phyloP scores from a whole-genome alignment of 2,888 invertebrate species.

The Adelphocoris suturalis region DNA sequence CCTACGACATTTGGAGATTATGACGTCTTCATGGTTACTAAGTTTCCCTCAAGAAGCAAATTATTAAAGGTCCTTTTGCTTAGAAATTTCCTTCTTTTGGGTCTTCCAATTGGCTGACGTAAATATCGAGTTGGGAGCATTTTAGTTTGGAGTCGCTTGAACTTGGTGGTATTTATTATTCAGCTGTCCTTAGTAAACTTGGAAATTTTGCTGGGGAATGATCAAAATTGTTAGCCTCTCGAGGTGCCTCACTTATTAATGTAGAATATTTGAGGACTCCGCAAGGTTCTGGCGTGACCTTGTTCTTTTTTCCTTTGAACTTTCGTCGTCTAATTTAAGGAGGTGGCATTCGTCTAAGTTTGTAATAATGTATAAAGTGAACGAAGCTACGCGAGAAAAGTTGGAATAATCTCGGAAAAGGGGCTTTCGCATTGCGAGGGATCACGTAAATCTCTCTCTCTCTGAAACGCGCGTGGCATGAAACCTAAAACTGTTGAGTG shows the following conservation, averaged over 20 bases:
- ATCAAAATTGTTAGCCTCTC: not conserved
- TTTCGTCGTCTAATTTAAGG: not conserved
- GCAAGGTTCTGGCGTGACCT: not conserved
- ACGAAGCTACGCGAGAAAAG: not conserved
- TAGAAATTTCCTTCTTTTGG: not conserved
- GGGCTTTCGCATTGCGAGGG: not conserved
- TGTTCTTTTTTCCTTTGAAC: not conserved
- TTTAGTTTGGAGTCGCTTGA: not conserved
- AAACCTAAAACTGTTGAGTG: constrained; percentile 11
- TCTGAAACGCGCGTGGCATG: not conserved
- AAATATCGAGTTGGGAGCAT: constrained; percentile 35
- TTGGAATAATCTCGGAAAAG: not conserved
- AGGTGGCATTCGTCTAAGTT: constrained; percentile 8
- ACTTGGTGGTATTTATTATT: constrained; percentile 13
- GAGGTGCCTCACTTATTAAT: constrained; percentile 19
- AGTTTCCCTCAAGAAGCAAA: not conserved
- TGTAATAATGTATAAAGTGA: constrained; percentile 4
- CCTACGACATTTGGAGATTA: no score
- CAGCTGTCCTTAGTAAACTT: not conserved
- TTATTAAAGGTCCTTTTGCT: not conserved
- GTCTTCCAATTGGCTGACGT: not conserved
- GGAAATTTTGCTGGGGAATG: not conserved
- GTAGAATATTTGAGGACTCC: constrained; percentile 7
- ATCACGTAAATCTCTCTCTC: no score
- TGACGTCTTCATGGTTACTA: no score